Percentiles rank a stretch among this genome's conserved stretches.
Conservation (phyloP, 2,888 invertebrate species). For the Eristalinus sepulchralis region DNA sequence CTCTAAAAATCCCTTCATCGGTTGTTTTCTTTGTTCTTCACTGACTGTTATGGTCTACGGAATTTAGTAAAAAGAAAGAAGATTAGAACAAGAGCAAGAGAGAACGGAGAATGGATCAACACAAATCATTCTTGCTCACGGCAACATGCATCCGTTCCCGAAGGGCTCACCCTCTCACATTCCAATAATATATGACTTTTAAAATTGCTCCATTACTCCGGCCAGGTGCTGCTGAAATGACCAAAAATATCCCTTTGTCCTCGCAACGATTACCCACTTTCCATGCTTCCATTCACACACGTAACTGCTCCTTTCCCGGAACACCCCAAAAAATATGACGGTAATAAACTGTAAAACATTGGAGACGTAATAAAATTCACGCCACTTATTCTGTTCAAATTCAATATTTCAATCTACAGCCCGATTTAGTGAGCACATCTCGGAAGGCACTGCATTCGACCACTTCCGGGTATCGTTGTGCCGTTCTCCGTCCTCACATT, state of each 20-base stretch:
- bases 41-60: too few species aligned
- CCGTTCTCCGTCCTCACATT: not conserved
- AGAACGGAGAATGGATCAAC: not conserved
- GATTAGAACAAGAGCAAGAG: not conserved
- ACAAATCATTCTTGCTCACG: not conserved
- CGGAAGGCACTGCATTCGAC: conserved; percentile 47
- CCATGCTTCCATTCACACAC: not conserved
- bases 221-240: conserved; percentile 14
- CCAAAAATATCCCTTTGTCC: conserved; percentile 13
- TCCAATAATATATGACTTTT: not conserved
- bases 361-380: conserved; percentile 36
- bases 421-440: conserved; percentile 23
- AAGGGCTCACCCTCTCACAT: not conserved
- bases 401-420: conserved; percentile 37
- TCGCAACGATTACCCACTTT: not conserved
- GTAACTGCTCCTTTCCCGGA: conserved; percentile 14
- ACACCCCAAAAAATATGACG: conserved; percentile 19
- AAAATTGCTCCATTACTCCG: conserved; percentile 25
- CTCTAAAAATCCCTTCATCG: too few species aligned
- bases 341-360: conserved; percentile 43
- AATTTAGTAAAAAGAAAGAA: not conserved
- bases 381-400: conserved; percentile 34
- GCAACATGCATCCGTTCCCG: not conserved
- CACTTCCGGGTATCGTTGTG: conserved; percentile 45
- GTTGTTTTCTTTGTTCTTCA: too few species aligned